Conservation (phyloP, 2,888 invertebrate species). For the Cyaniris semiargus region DNA sequence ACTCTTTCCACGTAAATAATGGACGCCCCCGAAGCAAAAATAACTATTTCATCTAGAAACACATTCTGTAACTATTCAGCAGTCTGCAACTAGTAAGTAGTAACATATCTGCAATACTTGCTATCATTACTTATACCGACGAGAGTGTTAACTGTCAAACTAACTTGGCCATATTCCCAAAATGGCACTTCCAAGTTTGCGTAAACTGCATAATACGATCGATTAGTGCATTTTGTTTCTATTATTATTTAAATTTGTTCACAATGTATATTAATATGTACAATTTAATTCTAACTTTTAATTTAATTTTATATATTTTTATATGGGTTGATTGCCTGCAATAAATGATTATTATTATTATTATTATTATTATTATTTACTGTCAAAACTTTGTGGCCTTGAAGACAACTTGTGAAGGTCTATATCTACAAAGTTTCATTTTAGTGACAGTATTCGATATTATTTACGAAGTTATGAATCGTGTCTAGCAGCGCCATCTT, state of each 20-base stretch:
- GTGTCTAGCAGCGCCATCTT: neutral
- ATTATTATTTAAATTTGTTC: too few relatives aligned
- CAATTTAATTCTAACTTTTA: too few relatives aligned
- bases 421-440: neutral
- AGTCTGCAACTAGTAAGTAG: too few relatives aligned
- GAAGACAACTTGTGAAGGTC: neutral
- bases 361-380: too few relatives aligned
- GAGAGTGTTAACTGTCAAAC: neutral
- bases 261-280: too few relatives aligned
- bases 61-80: too few relatives aligned
- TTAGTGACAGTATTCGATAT: neutral
- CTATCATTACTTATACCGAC: neutral
- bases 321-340: too few relatives aligned
- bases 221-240: conserved; percentile 8
- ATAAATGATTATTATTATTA: too few relatives aligned
- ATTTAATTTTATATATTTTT: too few relatives aligned
- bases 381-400: conserved; percentile 1
- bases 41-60: too few relatives aligned
- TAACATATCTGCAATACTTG: neutral
- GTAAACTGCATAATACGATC: conserved; percentile 2
- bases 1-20: too few relatives aligned
- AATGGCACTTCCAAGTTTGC: neutral
- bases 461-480: neutral
- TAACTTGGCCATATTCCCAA: conserved; percentile 6
- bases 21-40: too few relatives aligned